Evolutionary conservation across 2,797 vertebrate species (phyloP), one percentile per base, ranked within the genome.

Genomic region (Melanotaenia parkinsoni): DNA sequence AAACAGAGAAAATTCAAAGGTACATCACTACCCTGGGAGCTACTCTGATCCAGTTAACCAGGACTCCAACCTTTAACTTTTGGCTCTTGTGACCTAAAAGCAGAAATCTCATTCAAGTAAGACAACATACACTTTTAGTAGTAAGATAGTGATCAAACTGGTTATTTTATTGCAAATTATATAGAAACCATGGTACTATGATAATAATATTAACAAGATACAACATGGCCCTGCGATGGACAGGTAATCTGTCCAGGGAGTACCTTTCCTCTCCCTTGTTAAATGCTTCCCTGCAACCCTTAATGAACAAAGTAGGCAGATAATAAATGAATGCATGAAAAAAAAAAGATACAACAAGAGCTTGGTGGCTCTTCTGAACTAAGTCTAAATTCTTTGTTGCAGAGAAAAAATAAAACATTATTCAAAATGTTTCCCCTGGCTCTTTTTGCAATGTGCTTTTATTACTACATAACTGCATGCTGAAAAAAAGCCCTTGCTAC

Each of bases 1-100:
- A 87, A 81, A 65, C 71, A 45, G 71, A 63, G 30, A 67, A 71
- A 75, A 81, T 74, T 78, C 61, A 45, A 74, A 72, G 43, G 12
- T 75, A 54, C 66, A 64, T 13, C 26, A 7, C 38, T 70, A 70
- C 75, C 60, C 58, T 1, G 40, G 77, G 70, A 62, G 61, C 57
- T 53, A 8, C 53, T 59, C 62, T 67, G 63, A 78, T 54, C 24
- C 28, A 32, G 50, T 50, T 51, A 60, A n/a, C 59, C 79, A 45
- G 40, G 40, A 62, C 72, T 53, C 30, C 9, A 63, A 54, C 51
- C 63, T 76, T 76, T 64, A 54, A 74, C 62, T 72, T 72, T 51
- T 63, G 53, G 77, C 50, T 7, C 1, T 20, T 38, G 3, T 24
- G 28, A 22, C 63, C 1, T 51, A 58, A 28, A 58, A 70, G 26